Percentiles rank a stretch among this genome's conserved stretches.
phyloP scores from a whole-genome alignment of 64 coral and sea anemone species.

The Pocillopora verrucosa region DNA sequence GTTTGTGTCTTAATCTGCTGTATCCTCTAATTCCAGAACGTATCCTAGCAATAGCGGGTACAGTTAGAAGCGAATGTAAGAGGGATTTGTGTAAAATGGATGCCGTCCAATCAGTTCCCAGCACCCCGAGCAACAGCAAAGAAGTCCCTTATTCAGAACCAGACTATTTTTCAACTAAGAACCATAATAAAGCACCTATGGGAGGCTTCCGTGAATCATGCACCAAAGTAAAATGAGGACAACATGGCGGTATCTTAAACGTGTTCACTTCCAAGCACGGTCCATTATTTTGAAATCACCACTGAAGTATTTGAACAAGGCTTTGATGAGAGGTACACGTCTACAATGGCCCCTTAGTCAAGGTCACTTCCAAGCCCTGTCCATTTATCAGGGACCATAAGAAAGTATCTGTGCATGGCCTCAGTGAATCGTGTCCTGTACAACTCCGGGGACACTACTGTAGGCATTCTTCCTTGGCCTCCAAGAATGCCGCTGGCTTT shows the following conservation, averaged over 20 bases:
- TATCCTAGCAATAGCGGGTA: no score
- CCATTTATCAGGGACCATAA: constrained; percentile 99
- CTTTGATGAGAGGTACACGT: not conserved
- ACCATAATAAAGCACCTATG: not conserved
- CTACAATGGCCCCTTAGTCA: constrained; percentile 32
- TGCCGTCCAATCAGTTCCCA: not conserved
- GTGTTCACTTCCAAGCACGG: constrained; percentile 55
- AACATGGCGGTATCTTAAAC: constrained; percentile 24
- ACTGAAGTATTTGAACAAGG: not conserved
- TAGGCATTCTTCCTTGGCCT: constrained; percentile 97
- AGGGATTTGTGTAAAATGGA: no score
- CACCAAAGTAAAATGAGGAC: not conserved
- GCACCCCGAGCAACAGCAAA: no score
- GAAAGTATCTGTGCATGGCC: constrained; percentile 97
- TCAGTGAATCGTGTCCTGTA: constrained; percentile 94
- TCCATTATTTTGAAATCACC: not conserved
- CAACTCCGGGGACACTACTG: constrained; percentile 92
- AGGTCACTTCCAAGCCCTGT: constrained; percentile 94
- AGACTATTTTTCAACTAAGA: not conserved
- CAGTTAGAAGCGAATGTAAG: no score
- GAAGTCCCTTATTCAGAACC: not conserved
- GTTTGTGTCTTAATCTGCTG: no score
- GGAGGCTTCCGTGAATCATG: not conserved
- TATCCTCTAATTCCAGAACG: no score
- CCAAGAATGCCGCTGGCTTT: constrained; percentile 98